Percentiles rank a stretch among this genome's conserved stretches.
Conservation (phyloP, 1,140 invertebrate species). For the Manduca sexta region DNA sequence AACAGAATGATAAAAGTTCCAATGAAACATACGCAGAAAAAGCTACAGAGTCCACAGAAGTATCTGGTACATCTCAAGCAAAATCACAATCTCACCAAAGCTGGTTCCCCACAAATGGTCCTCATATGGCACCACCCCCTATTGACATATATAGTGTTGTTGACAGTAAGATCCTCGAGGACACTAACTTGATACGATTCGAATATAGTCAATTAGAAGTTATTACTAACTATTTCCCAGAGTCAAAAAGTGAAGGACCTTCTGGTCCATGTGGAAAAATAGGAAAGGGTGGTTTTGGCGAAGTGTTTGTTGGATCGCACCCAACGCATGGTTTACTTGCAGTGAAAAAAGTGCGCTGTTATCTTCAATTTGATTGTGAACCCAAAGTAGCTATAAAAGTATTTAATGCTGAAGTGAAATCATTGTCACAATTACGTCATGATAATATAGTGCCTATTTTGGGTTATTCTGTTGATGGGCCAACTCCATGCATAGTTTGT, state of each 20-base stretch:
- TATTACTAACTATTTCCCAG: conserved; percentile 50
- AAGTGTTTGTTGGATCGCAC: conserved; percentile 77
- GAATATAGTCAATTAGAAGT: conserved; percentile 42
- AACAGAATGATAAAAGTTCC: conserved; percentile 5
- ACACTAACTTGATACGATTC: conserved; percentile 47
- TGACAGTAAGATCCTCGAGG: conserved; percentile 45
- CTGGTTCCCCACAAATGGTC: background rate
- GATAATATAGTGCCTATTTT: conserved; percentile 79
- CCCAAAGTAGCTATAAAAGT: conserved; percentile 71
- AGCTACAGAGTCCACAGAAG: background rate
- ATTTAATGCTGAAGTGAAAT: conserved; percentile 79
- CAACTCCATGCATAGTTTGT: conserved; percentile 78
- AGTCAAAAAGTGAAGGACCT: conserved; percentile 22
- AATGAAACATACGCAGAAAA: background rate
- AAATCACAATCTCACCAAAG: background rate
- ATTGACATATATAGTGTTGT: conserved; percentile 31
- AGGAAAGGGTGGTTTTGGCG: conserved; percentile 81
- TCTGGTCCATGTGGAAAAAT: conserved; percentile 65
- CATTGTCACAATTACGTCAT: conserved; percentile 76
- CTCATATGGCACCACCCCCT: conserved; percentile 29
- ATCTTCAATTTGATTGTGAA: conserved; percentile 50
- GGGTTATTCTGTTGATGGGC: conserved; percentile 78
- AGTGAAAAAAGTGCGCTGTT: conserved; percentile 76
- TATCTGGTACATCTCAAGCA: background rate
- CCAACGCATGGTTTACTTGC: conserved; percentile 70